A percentile compares a stretch with the other conserved stretches of the same genome.
Conservation (phyloP, 2,113 vertebrate species). For the Apodemus speciosus region DNA sequence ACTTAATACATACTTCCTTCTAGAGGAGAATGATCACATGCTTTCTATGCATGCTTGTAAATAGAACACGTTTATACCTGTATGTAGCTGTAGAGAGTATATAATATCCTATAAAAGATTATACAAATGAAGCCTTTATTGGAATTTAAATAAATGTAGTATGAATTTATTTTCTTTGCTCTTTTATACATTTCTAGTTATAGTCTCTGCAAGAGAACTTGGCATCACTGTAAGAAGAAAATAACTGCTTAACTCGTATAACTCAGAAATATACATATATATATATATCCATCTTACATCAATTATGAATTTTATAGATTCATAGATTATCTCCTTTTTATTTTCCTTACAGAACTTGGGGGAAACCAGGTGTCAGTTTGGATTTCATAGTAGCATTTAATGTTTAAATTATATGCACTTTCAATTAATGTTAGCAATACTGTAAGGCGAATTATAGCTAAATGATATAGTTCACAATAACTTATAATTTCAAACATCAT, state of each 20-base stretch:
- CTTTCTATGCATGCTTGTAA: conserved; percentile 44
- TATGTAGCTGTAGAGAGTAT: conserved; percentile 31
- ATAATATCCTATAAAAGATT: not conserved
- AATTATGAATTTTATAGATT: conserved; percentile 50
- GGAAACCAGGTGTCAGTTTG: conserved; percentile 25
- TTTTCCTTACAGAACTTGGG: conserved; percentile 25
- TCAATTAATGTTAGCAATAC: conserved; percentile 41
- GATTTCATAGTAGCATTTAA: conserved; percentile 46
- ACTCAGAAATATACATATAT: conserved; percentile 23
- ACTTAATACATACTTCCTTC: conserved; percentile 67
- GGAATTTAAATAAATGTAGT: conserved; percentile 30
- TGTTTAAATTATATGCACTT: conserved; percentile 39
- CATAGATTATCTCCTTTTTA: conserved; percentile 61
- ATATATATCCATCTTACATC: conserved; percentile 3
- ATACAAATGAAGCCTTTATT: conserved; percentile 59
- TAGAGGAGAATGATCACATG: conserved; percentile 28
- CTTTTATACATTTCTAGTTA: not conserved
- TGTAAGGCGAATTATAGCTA: conserved; percentile 34
- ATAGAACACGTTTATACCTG: not conserved
- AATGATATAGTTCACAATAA: conserved; percentile 43
- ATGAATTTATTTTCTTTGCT: conserved; percentile 26
- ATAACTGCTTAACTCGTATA: conserved; percentile 42
- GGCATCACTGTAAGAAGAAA: conserved; percentile 33
- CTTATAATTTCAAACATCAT: conserved; percentile 9
- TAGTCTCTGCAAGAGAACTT: conserved; percentile 31